phyloP scores from a whole-genome alignment of 2,113 vertebrate species.

The Nanorana parkeri region DNA sequence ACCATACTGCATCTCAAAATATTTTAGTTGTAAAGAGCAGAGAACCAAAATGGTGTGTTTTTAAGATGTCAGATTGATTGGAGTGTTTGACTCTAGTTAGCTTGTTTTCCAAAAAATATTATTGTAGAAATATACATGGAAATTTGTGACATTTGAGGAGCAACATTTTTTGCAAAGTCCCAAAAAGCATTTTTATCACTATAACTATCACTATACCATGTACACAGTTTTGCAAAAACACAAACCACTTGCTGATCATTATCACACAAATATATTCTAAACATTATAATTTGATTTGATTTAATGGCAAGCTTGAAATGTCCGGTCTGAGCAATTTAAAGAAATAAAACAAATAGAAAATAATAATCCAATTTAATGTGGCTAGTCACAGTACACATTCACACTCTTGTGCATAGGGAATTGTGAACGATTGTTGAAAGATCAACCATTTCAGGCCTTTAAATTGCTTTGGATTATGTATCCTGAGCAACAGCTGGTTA shows the following conservation, averaged over 20 bases:
- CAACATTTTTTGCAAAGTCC: no score
- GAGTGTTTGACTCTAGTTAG: no score
- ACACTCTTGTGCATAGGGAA: background rate
- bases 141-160: no score
- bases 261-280: background rate
- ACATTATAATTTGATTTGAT: background rate
- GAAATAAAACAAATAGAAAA: background rate
- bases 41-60: no score
- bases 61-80: no score
- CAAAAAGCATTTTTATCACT: no score
- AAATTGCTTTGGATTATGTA: background rate
- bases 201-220: no score
- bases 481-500: slow-evolving; percentile 41
- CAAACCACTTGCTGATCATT: background rate
- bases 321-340: slow-evolving; percentile 10
- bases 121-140: no score
- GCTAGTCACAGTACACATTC: background rate
- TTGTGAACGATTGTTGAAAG: background rate
- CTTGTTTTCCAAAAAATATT: no score
- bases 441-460: slow-evolving; percentile 25
- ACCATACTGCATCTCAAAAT: no score
- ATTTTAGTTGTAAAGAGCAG: no score
- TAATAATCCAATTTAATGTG: background rate
- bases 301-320: slow-evolving; percentile 7
- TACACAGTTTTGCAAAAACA: background rate